Percentiles rank a stretch among this genome's conserved stretches.
Evolutionary conservation across 2,113 vertebrate genomes (phyloP).

Genomic region (Mus pahari): DNA sequence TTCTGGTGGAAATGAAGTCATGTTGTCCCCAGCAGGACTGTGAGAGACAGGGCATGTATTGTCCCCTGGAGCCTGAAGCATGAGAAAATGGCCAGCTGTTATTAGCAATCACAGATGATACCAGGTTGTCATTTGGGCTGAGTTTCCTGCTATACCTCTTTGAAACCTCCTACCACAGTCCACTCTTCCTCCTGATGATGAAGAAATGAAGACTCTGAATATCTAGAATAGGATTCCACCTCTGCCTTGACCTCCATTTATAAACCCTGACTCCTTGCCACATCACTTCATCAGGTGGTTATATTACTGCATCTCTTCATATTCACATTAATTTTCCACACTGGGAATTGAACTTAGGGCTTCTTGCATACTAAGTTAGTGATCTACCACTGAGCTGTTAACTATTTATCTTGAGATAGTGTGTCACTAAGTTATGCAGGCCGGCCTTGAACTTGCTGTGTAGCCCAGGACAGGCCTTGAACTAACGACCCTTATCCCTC

Average conservation of each 20-base stretch:
- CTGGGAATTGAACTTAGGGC: neutral
- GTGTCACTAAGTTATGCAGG: neutral
- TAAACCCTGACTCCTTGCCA: neutral
- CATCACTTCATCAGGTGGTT: fast-evolving
- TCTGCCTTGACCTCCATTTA: neutral
- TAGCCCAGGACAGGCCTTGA: neutral
- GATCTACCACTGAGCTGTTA: neutral
- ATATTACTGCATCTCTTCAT: neutral
- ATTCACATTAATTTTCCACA: neutral
- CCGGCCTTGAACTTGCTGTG: neutral
- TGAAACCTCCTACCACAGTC: neutral
- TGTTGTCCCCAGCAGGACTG: neutral
- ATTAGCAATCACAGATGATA: neutral
- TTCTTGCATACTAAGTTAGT: neutral
- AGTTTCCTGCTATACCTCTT: neutral
- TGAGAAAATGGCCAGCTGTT: neutral
- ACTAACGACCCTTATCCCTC: neutral
- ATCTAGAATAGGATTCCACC: neutral
- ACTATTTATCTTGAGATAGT: neutral
- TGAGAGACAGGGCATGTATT: fast-evolving
- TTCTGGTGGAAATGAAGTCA: fast-evolving
- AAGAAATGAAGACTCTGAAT: neutral
- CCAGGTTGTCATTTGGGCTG: neutral
- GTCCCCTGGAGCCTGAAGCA: neutral
- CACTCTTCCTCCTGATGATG: neutral